Conservation (phyloP, 2,888 invertebrate species). For the Lumbricus terrestris region DNA sequence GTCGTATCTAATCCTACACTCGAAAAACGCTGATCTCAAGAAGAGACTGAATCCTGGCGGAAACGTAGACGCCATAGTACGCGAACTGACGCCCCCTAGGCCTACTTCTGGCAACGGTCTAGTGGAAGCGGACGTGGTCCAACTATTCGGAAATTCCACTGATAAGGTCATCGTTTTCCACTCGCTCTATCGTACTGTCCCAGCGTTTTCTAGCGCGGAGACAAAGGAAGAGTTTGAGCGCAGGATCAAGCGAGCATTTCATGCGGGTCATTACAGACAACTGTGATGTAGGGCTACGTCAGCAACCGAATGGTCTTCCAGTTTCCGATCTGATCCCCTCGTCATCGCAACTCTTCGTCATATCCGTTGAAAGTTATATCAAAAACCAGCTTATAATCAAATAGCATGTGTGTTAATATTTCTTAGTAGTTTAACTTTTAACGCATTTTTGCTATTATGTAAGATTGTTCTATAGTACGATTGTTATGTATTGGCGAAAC, state of each 20-base stretch:
- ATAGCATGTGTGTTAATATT: background rate
- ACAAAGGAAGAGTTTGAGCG: slow-evolving; percentile 15
- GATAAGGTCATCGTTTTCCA: slow-evolving; percentile 26
- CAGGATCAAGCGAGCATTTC: slow-evolving; percentile 20
- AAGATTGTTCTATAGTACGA: background rate
- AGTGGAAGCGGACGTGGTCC: background rate
- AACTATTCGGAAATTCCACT: background rate
- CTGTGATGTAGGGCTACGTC: slow-evolving; percentile 20
- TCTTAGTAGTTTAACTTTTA: background rate
- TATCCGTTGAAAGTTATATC: slow-evolving; percentile 3
- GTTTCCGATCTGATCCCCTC: background rate
- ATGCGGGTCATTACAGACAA: slow-evolving; percentile 19
- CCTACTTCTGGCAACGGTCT: background rate
- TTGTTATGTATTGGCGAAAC: too few species aligned
- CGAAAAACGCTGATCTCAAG: background rate
- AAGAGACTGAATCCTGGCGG: background rate
- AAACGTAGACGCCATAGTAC: background rate
- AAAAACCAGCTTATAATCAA: background rate
- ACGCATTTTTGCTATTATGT: background rate
- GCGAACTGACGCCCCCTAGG: background rate
- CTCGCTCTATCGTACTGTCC: slow-evolving; percentile 21
- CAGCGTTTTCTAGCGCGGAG: slow-evolving; percentile 15
- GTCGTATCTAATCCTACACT: background rate
- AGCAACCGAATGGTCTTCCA: background rate
- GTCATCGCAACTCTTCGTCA: background rate